These are phyloP conservation scores for Sinocyclocheilus anshuiensis DNA, from an alignment of 2,113 vertebrate species.

Conservation along the genomic window DNA sequence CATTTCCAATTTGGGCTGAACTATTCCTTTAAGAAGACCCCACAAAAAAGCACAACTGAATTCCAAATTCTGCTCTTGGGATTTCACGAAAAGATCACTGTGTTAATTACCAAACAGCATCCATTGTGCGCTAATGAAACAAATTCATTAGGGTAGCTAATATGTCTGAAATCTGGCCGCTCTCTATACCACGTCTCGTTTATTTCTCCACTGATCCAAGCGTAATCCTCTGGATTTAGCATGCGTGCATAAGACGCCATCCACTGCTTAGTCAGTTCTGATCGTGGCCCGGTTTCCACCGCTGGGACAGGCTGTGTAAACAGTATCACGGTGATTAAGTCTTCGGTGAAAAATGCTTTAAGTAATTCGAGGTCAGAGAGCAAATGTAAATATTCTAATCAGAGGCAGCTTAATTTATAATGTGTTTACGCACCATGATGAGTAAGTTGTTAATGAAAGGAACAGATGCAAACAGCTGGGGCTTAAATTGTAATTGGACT, in stretches of 20 bases:
- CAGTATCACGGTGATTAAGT: slow-evolving; percentile 32
- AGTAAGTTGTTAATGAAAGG: slow-evolving; percentile 32
- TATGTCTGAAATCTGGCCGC: slow-evolving; percentile 39
- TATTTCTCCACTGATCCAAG: slow-evolving; percentile 46
- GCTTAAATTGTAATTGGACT: slow-evolving; percentile 19
- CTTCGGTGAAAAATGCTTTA: slow-evolving; percentile 39
- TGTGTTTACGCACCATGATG: slow-evolving; percentile 39
- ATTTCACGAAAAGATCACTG: slow-evolving; percentile 31
- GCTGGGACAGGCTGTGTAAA: slow-evolving; percentile 18
- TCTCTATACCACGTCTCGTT: slow-evolving; percentile 26
- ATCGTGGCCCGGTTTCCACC: slow-evolving; percentile 15
- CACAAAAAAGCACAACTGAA: slow-evolving; percentile 18
- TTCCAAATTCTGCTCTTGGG: slow-evolving; percentile 11
- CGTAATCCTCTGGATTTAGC: slow-evolving; percentile 53
- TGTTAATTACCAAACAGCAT: slow-evolving; percentile 44
- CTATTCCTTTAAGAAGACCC: slow-evolving; percentile 15
- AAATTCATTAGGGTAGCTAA: slow-evolving; percentile 47
- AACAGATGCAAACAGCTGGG: slow-evolving; percentile 25
- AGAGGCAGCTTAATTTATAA: slow-evolving; percentile 45
- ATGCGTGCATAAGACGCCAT: slow-evolving; percentile 21
- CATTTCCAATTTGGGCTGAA: not conserved
- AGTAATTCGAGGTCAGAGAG: slow-evolving; percentile 54
- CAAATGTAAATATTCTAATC: slow-evolving; percentile 51
- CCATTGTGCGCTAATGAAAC: slow-evolving; percentile 45
- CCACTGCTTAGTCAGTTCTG: slow-evolving; percentile 1